phyloP scores from a whole-genome alignment of 2,888 invertebrate genomes.

The Biston stratarius region DNA sequence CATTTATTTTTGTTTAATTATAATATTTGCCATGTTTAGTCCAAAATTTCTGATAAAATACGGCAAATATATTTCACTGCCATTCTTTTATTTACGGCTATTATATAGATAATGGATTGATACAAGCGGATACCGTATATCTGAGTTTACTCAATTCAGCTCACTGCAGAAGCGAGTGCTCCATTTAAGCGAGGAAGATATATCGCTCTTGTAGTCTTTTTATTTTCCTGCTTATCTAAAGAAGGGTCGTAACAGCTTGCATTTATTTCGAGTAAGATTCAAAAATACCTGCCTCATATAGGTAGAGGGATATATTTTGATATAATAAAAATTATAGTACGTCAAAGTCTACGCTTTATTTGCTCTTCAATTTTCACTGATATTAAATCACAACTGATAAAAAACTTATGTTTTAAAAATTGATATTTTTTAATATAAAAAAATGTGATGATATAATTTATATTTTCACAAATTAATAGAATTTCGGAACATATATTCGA shows the following conservation, averaged over 20 bases:
- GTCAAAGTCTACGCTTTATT: too few relatives aligned
- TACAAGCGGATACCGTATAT: constrained; percentile 39
- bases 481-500: too few relatives aligned
- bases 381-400: too few relatives aligned
- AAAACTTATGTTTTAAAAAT: too few relatives aligned
- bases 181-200: constrained; percentile 61
- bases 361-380: too few relatives aligned
- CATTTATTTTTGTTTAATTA: background rate
- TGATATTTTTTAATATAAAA: too few relatives aligned
- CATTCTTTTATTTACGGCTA: constrained; percentile 16
- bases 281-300: constrained; percentile 43
- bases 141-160: constrained; percentile 43
- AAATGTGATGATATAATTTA: too few relatives aligned
- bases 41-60: background rate
- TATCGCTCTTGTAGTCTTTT: constrained; percentile 65
- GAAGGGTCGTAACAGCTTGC: constrained; percentile 65
- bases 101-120: constrained; percentile 34
- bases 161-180: constrained; percentile 38
- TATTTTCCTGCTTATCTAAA: constrained; percentile 55
- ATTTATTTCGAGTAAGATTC: constrained; percentile 69
- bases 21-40: background rate
- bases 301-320: background rate
- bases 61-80: background rate
- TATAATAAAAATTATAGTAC: background rate
- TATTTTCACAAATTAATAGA: too few relatives aligned